Evolutionary conservation across 2,888 invertebrate genomes (phyloP), one percentile per base, ranked within the genome.

Genomic region (Phortica okadai): DNA sequence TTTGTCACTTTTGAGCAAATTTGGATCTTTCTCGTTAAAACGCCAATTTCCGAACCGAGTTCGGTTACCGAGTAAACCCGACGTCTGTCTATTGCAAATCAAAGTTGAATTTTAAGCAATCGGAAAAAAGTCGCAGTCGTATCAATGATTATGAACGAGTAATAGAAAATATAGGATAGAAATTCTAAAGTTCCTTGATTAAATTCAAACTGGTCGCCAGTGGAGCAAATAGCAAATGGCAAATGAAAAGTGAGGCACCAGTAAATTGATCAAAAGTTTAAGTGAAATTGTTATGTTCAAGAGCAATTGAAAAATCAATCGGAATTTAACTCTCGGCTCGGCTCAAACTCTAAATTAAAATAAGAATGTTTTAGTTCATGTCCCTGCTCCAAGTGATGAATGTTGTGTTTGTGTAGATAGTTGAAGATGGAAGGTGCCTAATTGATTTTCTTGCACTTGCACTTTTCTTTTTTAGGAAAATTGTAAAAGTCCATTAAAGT

Each of bases 401-500:
- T 50, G 50, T 14, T 50, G 4, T 33, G 33, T 33, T 14, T 14
- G 3, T 50, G 50, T 14, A 0, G 2, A 8, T 11, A 50, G 50
- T 50, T 11, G 50, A 5, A 6, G 50, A 50, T 50, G 6, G 50
- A 2, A 50, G 8, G 8, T 50, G 2, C 8, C 50, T 11, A 50
- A 50, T 50, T 50, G 50, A 50, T 6, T 50, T 50, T 50, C 50
- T 33, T 14, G 50, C 50, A 50, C 50, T 50, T 50, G 50, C 7
- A 25, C 62, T 62, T 82, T 84, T 79, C 80, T 81, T 82, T 33
- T 88, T 78, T 81, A 86, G 88, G 84, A 84, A 81, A 83, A 87
- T 83, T 79, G 79, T 86, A 87, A 84, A 85, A 86, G 85, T 86
- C 83, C 88, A 86, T 88, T 86, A 87, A 86, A 88, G 88, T 84